Evolutionary conservation across 1,140 invertebrate genomes (phyloP).

Genomic region (Zaprionus inermis): DNA sequence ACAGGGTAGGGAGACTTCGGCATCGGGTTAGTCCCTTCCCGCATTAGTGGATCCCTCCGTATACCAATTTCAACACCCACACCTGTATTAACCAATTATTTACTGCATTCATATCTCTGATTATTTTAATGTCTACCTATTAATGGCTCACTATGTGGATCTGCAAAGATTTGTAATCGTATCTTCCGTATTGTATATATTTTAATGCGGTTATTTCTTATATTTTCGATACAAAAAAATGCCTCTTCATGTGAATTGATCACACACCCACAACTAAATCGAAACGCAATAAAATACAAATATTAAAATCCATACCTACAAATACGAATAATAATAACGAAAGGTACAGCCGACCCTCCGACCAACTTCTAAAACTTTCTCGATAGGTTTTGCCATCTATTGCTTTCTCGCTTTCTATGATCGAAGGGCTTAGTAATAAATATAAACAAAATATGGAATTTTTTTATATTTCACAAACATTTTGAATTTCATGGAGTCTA

Average conservation of each 20-base stretch:
- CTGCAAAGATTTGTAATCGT: neutral
- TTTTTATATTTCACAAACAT: neutral
- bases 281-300: neutral
- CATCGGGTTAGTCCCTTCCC: neutral
- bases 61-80: neutral
- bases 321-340: neutral
- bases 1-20: neutral
- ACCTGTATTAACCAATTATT: neutral
- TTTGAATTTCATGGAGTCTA: too few species aligned
- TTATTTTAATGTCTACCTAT: neutral
- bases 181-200: neutral
- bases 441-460: neutral
- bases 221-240: conserved; percentile 5
- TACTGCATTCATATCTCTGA: too few species aligned
- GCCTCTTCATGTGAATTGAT: neutral
- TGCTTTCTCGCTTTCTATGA: too few species aligned
- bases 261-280: neutral
- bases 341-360: too few species aligned
- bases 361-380: too few species aligned
- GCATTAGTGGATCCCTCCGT: neutral
- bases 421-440: neutral
- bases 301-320: neutral
- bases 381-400: too few species aligned
- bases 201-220: neutral
- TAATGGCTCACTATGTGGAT: neutral